A percentile compares a stretch with the other conserved stretches of the same genome.
phyloP scores from a whole-genome alignment of 2,113 vertebrate species.

The Sorex fumeus region DNA sequence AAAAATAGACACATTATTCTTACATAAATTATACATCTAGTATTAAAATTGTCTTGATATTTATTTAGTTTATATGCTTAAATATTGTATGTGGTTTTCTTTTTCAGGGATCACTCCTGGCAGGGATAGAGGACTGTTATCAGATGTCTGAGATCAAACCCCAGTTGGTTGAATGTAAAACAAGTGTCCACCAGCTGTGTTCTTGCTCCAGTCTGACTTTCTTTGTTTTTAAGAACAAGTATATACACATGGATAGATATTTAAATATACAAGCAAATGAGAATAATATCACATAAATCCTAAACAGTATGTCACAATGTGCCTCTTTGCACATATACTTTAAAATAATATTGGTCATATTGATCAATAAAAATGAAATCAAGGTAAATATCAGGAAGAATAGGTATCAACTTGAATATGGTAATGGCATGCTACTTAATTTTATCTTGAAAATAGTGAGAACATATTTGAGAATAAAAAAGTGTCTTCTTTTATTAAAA shows the following conservation, averaged over 20 bases:
- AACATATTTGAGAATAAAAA: not conserved
- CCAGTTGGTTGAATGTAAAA: too few relatives aligned
- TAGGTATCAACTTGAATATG: not conserved
- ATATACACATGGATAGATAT: not conserved
- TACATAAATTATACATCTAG: not conserved
- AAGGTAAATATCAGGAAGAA: not conserved
- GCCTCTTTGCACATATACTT: not conserved
- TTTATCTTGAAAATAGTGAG: not conserved
- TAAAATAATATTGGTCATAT: not conserved
- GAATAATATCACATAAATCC: not conserved
- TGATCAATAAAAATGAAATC: not conserved
- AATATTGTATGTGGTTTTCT: conserved; percentile 13
- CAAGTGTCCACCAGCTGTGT: too few relatives aligned
- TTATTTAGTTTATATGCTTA: conserved; percentile 3
- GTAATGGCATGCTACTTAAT: not conserved
- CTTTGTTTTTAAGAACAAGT: too few relatives aligned
- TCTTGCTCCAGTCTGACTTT: too few relatives aligned
- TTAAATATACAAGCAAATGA: not conserved
- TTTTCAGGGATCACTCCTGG: conserved; percentile 16
- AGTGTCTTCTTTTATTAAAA: too few relatives aligned
- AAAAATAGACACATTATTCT: not conserved
- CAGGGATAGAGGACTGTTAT: too few relatives aligned
- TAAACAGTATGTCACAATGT: not conserved
- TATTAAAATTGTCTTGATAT: not conserved
- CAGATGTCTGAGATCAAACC: too few relatives aligned